A percentile compares a stretch with the other conserved stretches of the same genome.
Evolutionary conservation across 2,797 vertebrate genomes (phyloP).

Genomic region (Podargus strigoides): DNA sequence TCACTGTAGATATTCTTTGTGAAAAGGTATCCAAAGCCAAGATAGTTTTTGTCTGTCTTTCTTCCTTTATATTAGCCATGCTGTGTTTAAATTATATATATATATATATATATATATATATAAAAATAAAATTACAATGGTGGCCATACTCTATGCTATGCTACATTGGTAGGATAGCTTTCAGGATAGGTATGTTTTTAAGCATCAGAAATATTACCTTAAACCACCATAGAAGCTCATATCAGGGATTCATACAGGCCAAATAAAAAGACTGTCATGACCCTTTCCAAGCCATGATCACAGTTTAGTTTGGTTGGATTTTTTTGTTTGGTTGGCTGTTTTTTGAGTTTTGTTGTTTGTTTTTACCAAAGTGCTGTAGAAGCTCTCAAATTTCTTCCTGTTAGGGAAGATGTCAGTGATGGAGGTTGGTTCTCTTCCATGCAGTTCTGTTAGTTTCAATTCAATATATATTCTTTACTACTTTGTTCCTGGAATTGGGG

Average conservation of each 20-base stretch:
- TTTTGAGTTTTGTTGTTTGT: neutral
- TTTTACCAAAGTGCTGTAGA: neutral
- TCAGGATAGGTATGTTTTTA: neutral
- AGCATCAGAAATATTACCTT: neutral
- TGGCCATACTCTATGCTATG: neutral
- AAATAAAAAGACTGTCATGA: neutral
- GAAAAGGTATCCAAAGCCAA: neutral
- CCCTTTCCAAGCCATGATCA: neutral
- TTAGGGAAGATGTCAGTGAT: neutral
- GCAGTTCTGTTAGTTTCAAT: neutral
- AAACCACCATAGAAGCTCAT: neutral
- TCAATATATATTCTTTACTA: neutral
- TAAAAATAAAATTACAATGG: neutral
- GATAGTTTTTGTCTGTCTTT: neutral
- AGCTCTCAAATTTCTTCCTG: neutral
- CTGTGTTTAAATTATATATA: neutral
- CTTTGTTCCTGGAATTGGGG: neutral
- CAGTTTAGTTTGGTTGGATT: neutral
- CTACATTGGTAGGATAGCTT: neutral
- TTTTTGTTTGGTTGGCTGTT: neutral
- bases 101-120: too few relatives aligned
- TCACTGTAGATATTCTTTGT: neutral
- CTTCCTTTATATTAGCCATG: neutral
- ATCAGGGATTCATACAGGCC: neutral
- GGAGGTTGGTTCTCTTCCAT: neutral